Percentiles rank a stretch among this genome's conserved stretches.
Evolutionary conservation across 2,797 vertebrate species (phyloP).

Genomic region (Anabacerthia variegaticeps): DNA sequence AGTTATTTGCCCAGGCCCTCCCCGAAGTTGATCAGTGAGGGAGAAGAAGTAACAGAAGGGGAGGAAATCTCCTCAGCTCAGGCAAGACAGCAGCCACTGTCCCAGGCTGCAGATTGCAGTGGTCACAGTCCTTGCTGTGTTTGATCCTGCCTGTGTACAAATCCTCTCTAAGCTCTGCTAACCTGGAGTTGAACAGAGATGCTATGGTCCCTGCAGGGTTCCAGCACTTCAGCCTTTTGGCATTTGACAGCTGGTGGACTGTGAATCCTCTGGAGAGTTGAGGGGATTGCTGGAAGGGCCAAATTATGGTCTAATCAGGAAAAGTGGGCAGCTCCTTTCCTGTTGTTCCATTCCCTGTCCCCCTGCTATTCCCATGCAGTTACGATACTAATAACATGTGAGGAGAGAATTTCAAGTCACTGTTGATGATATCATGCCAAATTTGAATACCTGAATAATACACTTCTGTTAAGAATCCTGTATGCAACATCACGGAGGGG

Average conservation of each 20-base stretch:
- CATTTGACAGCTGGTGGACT: not conserved
- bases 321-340: not conserved
- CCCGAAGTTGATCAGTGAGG: accelerated
- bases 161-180: not conserved
- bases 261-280: not conserved
- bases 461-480: not conserved
- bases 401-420: not conserved
- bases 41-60: not conserved
- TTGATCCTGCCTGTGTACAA: not conserved
- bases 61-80: not conserved
- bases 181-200: not conserved
- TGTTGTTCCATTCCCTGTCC: not conserved
- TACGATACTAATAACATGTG: not conserved
- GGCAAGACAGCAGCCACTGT: not conserved
- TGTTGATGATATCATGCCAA: not conserved
- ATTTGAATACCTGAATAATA: not conserved
- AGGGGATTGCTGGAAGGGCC: not conserved
- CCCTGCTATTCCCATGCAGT: not conserved
- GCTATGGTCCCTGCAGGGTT: not conserved
- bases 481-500: not conserved
- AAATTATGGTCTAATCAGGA: not conserved
- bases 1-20: not conserved
- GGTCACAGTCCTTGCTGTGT: not conserved
- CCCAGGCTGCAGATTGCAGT: not conserved
- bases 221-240: not conserved